Evolutionary conservation across 2,888 invertebrate genomes (phyloP).

Genomic region (Tinea pellionella): DNA sequence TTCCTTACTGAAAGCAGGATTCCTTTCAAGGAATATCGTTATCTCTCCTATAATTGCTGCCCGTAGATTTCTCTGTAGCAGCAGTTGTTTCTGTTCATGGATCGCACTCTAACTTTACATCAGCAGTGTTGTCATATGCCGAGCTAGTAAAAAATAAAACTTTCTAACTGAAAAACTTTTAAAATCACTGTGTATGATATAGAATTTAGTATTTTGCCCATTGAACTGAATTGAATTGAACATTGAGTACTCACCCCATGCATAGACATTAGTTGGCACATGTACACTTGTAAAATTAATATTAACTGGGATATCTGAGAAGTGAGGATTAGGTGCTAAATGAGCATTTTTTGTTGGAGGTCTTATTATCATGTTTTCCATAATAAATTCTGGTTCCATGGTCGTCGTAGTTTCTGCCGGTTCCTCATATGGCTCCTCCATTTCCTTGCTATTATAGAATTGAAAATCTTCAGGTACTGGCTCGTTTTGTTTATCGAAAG

Average conservation of each 20-base stretch:
- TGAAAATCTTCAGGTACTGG: constrained; percentile 72
- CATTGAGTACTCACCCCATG: constrained; percentile 79
- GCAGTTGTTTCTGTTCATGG: too few species aligned
- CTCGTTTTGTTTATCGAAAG: constrained; percentile 68
- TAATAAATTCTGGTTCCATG: constrained; percentile 64
- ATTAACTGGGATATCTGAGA: constrained; percentile 82
- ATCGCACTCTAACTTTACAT: too few species aligned
- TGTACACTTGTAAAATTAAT: constrained; percentile 89
- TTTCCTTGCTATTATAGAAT: constrained; percentile 78
- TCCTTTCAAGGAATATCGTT: too few species aligned
- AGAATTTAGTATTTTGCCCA: too few species aligned
- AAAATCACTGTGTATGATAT: too few species aligned
- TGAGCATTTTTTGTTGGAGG: constrained; percentile 73
- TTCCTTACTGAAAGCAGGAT: too few species aligned
- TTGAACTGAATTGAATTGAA: too few species aligned
- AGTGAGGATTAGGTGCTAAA: constrained; percentile 77
- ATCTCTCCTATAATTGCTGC: too few species aligned
- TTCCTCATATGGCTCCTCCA: constrained; percentile 68
- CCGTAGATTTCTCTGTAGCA: too few species aligned
- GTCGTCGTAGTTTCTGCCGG: constrained; percentile 44
- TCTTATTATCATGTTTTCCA: constrained; percentile 63
- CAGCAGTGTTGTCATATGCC: too few species aligned
- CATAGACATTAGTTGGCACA: constrained; percentile 95
- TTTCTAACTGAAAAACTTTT: too few species aligned
- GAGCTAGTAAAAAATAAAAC: too few species aligned